Base-by-base conservation (phyloP, 2,113 vertebrate species). In the Phodopus roborovskii region DNA sequence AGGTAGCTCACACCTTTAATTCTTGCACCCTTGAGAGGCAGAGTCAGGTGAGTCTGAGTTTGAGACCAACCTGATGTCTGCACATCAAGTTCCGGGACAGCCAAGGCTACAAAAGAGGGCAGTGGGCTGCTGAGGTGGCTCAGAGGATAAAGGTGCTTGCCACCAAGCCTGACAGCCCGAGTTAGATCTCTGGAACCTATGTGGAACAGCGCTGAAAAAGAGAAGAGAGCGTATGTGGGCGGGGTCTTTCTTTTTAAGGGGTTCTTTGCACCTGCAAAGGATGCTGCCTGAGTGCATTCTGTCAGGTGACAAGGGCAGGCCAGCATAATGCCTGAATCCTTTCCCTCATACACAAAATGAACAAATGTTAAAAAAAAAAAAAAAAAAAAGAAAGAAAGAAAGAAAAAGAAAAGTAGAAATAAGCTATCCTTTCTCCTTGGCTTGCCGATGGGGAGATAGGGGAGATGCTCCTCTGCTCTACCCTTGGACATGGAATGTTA, bases 361-460 rank as follows among this genome's bases (percentile, higher is more conserved):
- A 62, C 58, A 82, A 60, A 39, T 42, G 56, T 39, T 53, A 7
- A 36, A 56, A 56, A 56, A 45, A 15, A 45, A 45, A 30, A 6
- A 58, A 48, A 22, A 45, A 45, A 45, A 45, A 45, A n/a, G n/a
- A n/a, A n/a, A n/a, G n/a, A n/a, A n/a, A n/a, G n/a, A n/a, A n/a
- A n/a, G n/a, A n/a, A n/a, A n/a, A n/a, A n/a, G n/a, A 50, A 66
- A 22, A 87, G 73, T 58, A 91, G 64, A 81, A 17, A 94, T 88
- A 93, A 93, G 88, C 22, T 62, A 6, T 85, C 87, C 58, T n/a
- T 68, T 91, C 75, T 88, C 42, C 42, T 50, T 36, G 48, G 36
- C 66, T 5, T 74, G 45, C n/a, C 39, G 58, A 28, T 75, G 45
- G 78, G 68, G 42, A 58, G 26, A 56, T n/a, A n/a, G n/a, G n/a